phyloP scores from a whole-genome alignment of 2,113 vertebrate genomes.

The Nothobranchius kuhntae region DNA sequence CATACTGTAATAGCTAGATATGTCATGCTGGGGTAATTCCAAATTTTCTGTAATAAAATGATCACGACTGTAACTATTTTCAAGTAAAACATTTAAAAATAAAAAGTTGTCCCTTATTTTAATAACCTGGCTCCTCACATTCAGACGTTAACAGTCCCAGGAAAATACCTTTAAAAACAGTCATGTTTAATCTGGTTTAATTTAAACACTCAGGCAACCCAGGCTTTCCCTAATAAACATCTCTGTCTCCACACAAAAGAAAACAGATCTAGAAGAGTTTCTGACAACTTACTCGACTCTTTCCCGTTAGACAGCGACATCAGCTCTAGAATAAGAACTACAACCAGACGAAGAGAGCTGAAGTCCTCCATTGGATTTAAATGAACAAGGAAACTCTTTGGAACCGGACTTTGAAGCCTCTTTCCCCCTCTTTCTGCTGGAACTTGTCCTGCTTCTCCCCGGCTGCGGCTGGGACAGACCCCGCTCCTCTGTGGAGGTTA shows the following conservation, averaged over 20 bases:
- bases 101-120: too few relatives aligned
- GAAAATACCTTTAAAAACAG: too few relatives aligned
- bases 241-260: neutral
- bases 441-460: neutral
- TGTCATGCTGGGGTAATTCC: neutral
- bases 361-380: slow-evolving; percentile 45
- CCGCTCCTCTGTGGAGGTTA: neutral
- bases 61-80: too few relatives aligned
- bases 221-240: neutral
- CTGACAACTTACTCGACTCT: slow-evolving; percentile 52
- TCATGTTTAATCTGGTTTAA: too few relatives aligned
- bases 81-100: too few relatives aligned
- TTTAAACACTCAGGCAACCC: too few relatives aligned
- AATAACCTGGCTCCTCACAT: too few relatives aligned
- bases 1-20: neutral
- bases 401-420: neutral
- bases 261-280: neutral
- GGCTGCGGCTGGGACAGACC: neutral
- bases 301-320: slow-evolving; percentile 46
- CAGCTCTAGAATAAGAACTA: slow-evolving; percentile 32
- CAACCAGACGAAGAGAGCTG: slow-evolving; percentile 27
- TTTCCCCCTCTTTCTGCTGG: neutral
- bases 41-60: too few relatives aligned
- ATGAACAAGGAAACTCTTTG: neutral
- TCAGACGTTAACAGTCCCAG: too few relatives aligned